phyloP scores from a whole-genome alignment of 2,113 vertebrate species.

The Coturnix japonica region DNA sequence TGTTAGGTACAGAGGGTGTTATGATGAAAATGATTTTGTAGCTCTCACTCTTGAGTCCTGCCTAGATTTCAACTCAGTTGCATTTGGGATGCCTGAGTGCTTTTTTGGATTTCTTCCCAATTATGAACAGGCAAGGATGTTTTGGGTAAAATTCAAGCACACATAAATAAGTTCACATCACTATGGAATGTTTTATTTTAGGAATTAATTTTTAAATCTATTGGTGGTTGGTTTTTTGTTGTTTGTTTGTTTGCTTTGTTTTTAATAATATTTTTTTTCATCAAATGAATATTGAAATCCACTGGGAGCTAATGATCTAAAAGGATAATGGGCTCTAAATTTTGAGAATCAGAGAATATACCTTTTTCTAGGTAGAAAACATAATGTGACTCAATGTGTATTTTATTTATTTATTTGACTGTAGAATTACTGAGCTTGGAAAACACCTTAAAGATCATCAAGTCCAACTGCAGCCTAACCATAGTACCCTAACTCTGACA shows the following conservation, averaged over 20 bases:
- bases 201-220: not conserved
- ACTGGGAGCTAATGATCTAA: not conserved
- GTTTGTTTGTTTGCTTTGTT: too few relatives aligned
- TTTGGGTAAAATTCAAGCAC: not conserved
- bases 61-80: not conserved
- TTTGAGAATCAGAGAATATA: not conserved
- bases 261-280: not conserved
- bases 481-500: too few relatives aligned
- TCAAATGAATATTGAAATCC: not conserved
- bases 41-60: rapidly evolving
- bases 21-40: not conserved
- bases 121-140: not conserved
- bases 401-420: not conserved
- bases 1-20: not conserved
- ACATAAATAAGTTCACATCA: not conserved
- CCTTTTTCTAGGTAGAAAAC: not conserved
- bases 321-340: not conserved
- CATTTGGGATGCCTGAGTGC: not conserved
- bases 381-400: not conserved
- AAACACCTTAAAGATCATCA: too few relatives aligned
- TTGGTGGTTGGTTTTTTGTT: not conserved
- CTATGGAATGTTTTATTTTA: not conserved
- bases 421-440: too few relatives aligned
- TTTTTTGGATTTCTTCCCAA: not conserved
- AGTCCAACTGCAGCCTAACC: too few relatives aligned